phyloP scores from a whole-genome alignment of 2,888 invertebrate species.

The Leptinotarsa tumamoca region DNA sequence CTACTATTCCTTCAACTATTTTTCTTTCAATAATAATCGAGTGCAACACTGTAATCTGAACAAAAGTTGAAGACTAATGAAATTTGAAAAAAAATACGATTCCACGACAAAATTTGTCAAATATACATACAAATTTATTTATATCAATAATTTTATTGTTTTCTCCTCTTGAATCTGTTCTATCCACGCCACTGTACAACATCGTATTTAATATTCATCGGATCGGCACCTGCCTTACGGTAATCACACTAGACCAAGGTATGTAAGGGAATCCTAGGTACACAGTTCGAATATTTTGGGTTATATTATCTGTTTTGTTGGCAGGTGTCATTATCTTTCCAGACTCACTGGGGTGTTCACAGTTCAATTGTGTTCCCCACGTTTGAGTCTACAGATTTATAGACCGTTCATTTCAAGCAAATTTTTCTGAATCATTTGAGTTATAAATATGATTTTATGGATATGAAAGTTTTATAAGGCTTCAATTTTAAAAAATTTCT shows the following conservation, averaged over 20 bases:
- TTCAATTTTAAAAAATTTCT: too few species aligned
- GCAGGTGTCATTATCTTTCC: slow-evolving; percentile 10
- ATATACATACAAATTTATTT: too few species aligned
- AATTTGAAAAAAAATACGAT: too few species aligned
- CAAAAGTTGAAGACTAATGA: too few species aligned
- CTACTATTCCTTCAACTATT: too few species aligned
- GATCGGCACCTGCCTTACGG: slow-evolving; percentile 28
- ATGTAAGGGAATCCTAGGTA: slow-evolving; percentile 11
- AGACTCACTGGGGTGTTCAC: neutral
- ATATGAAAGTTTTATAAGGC: too few species aligned
- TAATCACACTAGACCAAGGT: slow-evolving; percentile 17
- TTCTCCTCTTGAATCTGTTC: neutral
- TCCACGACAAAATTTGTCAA: too few species aligned
- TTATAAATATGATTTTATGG: too few species aligned
- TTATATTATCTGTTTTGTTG: slow-evolving; percentile 16
- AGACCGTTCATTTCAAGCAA: neutral
- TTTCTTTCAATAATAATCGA: too few species aligned
- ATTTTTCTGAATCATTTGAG: too few species aligned
- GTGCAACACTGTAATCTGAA: too few species aligned
- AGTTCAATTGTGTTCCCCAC: slow-evolving; percentile 10
- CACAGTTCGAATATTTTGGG: slow-evolving; percentile 12
- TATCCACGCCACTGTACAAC: neutral
- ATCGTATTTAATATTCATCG: slow-evolving; percentile 29
- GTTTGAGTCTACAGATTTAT: slow-evolving; percentile 4
- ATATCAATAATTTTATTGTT: too few species aligned